A percentile compares a stretch with the other conserved stretches of the same genome.
Conservation (phyloP, 1,140 invertebrate species). For the Caenorhabditis remanei region DNA sequence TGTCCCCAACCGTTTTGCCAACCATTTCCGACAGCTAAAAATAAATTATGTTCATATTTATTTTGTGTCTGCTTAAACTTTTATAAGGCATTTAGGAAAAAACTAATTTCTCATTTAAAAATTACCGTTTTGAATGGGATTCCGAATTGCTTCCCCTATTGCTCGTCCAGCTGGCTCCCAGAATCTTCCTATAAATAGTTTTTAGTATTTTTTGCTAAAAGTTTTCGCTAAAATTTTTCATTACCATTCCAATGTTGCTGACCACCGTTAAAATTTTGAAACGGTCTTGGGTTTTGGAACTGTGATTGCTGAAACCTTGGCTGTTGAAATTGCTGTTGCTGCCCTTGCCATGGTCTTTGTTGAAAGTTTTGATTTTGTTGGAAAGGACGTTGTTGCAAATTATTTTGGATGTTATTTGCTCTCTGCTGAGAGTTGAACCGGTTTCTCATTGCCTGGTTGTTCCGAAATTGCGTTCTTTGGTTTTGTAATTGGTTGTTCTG, state of each 20-base stretch:
- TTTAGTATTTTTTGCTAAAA: background rate
- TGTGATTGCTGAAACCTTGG: background rate
- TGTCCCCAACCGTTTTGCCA: constrained; percentile 20
- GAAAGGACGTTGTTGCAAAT: background rate
- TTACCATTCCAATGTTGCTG: constrained; percentile 47
- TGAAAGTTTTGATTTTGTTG: constrained; percentile 28
- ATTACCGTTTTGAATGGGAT: background rate
- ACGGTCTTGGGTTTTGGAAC: constrained; percentile 27
- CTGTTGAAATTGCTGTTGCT: constrained; percentile 17
- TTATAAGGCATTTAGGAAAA: too few relatives aligned
- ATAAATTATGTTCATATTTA: background rate
- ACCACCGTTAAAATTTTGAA: constrained; percentile 16
- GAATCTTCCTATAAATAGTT: constrained; percentile 25
- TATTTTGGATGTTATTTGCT: constrained; percentile 28
- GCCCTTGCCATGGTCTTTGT: constrained; percentile 31
- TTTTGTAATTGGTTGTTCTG: constrained; percentile 51
- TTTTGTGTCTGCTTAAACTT: too few relatives aligned
- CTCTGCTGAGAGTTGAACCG: constrained; percentile 24
- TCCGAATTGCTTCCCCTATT: background rate
- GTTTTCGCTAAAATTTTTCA: background rate
- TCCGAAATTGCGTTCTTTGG: constrained; percentile 34
- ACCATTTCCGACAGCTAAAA: constrained; percentile 30
- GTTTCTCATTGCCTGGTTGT: constrained; percentile 34
- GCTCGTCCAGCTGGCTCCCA: constrained; percentile 17
- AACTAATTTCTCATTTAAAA: background rate